Evolutionary conservation across 2,797 vertebrate genomes (phyloP).

Genomic region (Semaprochilodus insignis): DNA sequence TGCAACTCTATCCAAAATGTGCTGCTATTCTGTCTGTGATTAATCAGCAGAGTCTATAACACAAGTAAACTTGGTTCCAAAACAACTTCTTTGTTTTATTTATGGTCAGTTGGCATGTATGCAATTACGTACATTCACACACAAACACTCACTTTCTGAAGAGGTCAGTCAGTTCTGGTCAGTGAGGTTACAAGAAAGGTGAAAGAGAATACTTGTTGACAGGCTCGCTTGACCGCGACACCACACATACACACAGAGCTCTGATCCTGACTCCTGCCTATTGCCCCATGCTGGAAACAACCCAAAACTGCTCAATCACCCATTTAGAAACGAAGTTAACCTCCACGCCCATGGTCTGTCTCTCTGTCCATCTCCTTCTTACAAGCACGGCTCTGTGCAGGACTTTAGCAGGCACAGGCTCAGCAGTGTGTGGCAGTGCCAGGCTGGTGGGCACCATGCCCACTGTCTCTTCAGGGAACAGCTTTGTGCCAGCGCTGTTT

Average conservation of each 20-base stretch:
- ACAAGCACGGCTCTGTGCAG: slow-evolving; percentile 22
- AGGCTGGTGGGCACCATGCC: slow-evolving; percentile 25
- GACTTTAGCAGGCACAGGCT: slow-evolving; percentile 16
- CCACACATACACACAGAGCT: slow-evolving; percentile 30
- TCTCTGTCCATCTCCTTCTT: slow-evolving; percentile 1
- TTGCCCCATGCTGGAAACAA: slow-evolving; percentile 65
- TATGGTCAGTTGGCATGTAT: neutral
- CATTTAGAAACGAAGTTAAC: slow-evolving; percentile 66
- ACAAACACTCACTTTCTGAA: slow-evolving; percentile 42
- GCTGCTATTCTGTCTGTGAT: neutral
- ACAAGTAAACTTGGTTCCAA: neutral
- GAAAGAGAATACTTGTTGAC: slow-evolving; percentile 77
- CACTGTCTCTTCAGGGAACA: slow-evolving; percentile 21
- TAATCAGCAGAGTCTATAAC: neutral
- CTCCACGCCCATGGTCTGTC: slow-evolving; percentile 47
- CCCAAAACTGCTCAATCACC: slow-evolving; percentile 72
- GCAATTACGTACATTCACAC: neutral
- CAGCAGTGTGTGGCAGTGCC: slow-evolving; percentile 18
- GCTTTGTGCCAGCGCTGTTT: slow-evolving; percentile 35
- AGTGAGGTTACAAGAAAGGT: slow-evolving; percentile 76
- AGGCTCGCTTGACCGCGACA: slow-evolving; percentile 55
- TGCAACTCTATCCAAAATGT: neutral
- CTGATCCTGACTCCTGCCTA: neutral
- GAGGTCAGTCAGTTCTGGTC: slow-evolving; percentile 58
- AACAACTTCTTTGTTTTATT: neutral